Evolutionary conservation across 2,888 invertebrate species (phyloP), one percentile per base, ranked within the genome.

Genomic region (Mactromeris polynyma): DNA sequence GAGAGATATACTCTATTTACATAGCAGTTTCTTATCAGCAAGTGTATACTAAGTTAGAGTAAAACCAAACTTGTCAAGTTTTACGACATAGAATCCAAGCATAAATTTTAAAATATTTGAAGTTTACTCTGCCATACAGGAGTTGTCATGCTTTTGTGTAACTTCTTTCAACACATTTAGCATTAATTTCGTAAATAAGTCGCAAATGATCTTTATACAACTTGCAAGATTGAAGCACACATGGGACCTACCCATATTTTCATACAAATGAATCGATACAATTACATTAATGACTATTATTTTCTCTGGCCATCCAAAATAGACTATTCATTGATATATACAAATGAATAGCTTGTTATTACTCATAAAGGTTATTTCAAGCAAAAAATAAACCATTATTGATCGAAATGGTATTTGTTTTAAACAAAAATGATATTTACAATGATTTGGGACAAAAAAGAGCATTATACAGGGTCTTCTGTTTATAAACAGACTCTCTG

Each of bases 1-100:
- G 17, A 2, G 73, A 73, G 73, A 33, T 33, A 33, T 17, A 64
- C 21, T 73, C 73, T 73, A 73, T 73, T 73, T 73, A 33, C 73
- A 73, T 33, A 73, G 33, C 73, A 73, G 33, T 14, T 17, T 73
- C 36, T 73, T 73, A 73, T 73, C 73, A 33, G 73, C 36, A 17
- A 73, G 36, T 73, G 73, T 73, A 73, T 73, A 73, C 73, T 73
- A 73, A 11, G 19, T 2, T 36, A 73, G 36, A 73, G 36, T 73
- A 73, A 73, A 73, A 31, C 36, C 36, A 33, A 73, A 73, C 19
- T 73, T 73, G 36, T 11, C 11, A 33, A 73, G 33, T 17, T 73
- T 73, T 73, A 73, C 33, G 36, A 73, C 73, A 17, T 36, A 36
- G 73, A 73, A 73, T 73, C 36, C 36, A 33, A 36, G 73, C 73